These are phyloP conservation scores for Anticlea derivata DNA, from an alignment of 2,888 invertebrate genomes.

Conservation along the genomic window DNA sequence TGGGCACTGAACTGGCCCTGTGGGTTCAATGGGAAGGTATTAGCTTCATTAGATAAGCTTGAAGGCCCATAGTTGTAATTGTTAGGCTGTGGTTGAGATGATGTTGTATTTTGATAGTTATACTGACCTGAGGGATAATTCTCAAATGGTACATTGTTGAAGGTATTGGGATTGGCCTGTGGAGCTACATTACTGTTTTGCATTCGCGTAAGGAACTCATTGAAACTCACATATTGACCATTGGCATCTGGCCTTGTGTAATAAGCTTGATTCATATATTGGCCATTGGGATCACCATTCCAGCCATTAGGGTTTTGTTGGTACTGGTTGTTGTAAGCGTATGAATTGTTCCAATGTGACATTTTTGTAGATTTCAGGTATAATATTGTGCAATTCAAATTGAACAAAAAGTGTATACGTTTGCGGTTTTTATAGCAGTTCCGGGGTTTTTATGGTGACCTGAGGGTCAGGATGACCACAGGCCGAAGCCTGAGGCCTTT, in stretches of 20 bases:
- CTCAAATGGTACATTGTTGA: slow-evolving; percentile 61
- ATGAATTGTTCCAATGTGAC: slow-evolving; percentile 79
- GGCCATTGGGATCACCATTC: slow-evolving; percentile 63
- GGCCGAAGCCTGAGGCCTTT: slow-evolving; percentile 76
- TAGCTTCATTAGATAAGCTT: slow-evolving; percentile 47
- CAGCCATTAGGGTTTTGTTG: slow-evolving; percentile 62
- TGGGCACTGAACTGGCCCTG: slow-evolving; percentile 51
- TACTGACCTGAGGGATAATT: slow-evolving; percentile 61
- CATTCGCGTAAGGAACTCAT: slow-evolving; percentile 74
- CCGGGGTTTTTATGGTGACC: slow-evolving; percentile 26
- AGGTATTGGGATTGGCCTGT: slow-evolving; percentile 47
- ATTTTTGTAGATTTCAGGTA: slow-evolving; percentile 46
- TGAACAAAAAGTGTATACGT: slow-evolving; percentile 36
- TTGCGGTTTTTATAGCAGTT: slow-evolving; percentile 39
- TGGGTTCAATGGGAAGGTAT: slow-evolving; percentile 49
- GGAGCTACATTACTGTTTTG: slow-evolving; percentile 53
- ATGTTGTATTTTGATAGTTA: slow-evolving; percentile 62
- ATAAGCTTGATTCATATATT: slow-evolving; percentile 64
- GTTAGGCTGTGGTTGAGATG: slow-evolving; percentile 56
- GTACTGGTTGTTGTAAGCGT: slow-evolving; percentile 69
- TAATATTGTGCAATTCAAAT: slow-evolving; percentile 54
- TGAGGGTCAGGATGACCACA: slow-evolving; percentile 54
- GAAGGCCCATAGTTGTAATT: slow-evolving; percentile 54
- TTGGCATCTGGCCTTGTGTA: slow-evolving; percentile 59
- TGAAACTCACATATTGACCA: slow-evolving; percentile 74